Base-by-base conservation (phyloP, 1,140 invertebrate species). In the Ceratoteleas bidentatus region DNA sequence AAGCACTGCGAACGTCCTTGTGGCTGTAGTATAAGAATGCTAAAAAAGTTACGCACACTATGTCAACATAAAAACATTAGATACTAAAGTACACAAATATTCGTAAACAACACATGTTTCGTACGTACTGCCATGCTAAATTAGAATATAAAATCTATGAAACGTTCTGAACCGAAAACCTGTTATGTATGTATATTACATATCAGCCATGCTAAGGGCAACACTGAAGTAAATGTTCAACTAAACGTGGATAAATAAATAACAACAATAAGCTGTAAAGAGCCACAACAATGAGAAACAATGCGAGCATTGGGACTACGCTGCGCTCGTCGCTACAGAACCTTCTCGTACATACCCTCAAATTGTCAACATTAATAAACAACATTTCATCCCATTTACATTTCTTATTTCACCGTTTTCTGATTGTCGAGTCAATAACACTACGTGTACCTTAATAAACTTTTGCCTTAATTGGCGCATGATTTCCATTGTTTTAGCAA, bases 251-350 rank as follows among this genome's bases (percentile, higher is more conserved):
- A 78, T 76, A 85, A 89, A 89, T 85, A 87, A 89, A 88, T 85
- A 87, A 89, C 87, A 91, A 90, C 87, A 90, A 90, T 88, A 92
- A 92, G 90, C 90, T 88, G 89, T 90, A 91, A 91, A 92, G 91
- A 91, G 91, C 91, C 90, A 92, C 90, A 92, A 91, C 90, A 91
- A 92, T 92, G 91, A 92, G 91, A 92, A 91, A 92, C 90, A 91
- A 92, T 92, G 90, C 90, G 91, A 92, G 90, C 89, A 92, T 88
- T 85, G 84, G 86, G 84, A 84, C 83, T 72, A 65, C 84, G 83
- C 82, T 85, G 77, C 65, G 82, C 85, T 85, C 72, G 64, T 85
- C 87, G 76, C 86, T 86, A 88, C 84, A 84, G 76, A 38, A 56
- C 24, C 24, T 24, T 24, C 79, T 80, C 77, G 84, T 84, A 81